A percentile compares a stretch with the other conserved stretches of the same genome.
Conservation (phyloP, 1,140 invertebrate genomes). For the Saccostrea glomerata region DNA sequence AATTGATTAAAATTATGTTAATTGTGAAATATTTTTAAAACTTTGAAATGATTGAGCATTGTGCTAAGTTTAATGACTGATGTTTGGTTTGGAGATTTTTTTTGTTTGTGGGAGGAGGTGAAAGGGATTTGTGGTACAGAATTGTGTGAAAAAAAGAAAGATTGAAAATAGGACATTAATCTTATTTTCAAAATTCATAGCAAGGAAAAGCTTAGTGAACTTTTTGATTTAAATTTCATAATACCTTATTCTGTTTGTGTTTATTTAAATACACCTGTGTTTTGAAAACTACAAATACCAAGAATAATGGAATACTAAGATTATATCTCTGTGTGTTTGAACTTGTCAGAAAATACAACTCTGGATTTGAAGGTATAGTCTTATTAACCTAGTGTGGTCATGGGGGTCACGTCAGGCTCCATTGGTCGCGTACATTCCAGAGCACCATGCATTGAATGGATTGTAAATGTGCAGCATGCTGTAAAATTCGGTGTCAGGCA, state of each 20-base stretch:
- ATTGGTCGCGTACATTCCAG: conserved; percentile 4
- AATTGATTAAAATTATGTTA: background rate
- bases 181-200: background rate
- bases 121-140: background rate
- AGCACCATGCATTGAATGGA: conserved; percentile 1
- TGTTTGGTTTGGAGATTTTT: background rate
- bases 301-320: conserved; percentile 21
- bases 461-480: conserved; percentile 20
- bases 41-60: conserved; percentile 10
- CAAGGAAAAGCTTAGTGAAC: conserved; percentile 18
- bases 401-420: background rate
- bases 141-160: background rate
- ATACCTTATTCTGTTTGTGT: background rate
- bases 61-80: background rate
- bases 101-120: background rate
- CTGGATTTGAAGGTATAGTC: background rate
- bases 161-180: background rate
- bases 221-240: conserved; percentile 35
- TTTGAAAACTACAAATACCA: conserved; percentile 25
- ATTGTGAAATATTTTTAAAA: background rate
- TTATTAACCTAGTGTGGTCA: conserved; percentile 20
- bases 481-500: conserved; percentile 22
- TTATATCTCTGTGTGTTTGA: background rate
- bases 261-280: conserved; percentile 37
- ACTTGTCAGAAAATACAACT: conserved; percentile 30